Base-by-base conservation (phyloP, 2,888 invertebrate genomes). In the Drosophila pseudotakahashii region DNA sequence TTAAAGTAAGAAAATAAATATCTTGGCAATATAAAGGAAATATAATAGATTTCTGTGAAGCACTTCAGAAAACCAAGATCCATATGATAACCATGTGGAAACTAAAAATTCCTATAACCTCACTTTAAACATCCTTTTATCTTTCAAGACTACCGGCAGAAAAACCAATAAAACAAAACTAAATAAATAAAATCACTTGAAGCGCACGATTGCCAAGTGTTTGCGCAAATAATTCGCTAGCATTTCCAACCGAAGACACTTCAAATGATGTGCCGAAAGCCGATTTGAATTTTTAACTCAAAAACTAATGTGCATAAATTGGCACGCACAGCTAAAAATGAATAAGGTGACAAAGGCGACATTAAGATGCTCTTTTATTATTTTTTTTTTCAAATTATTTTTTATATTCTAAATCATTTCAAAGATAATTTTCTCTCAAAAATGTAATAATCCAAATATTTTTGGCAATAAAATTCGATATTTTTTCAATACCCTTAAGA, bases 291-390 rank as follows among this genome's bases (percentile, higher is more conserved):
- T 66, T 60, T 23, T 48, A 54, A 54, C 52, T 16, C 16, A 68
- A 67, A 64, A 78, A 55, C 36, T 45, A 66, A 73, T 80, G 59
- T 64, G 75, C 75, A 81, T 75, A 76, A 72, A 78, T 81, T 74
- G 75, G 59, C 71, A 83, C 80, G 76, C 79, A 75, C 61, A 64
- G 64, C 79, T 81, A 66, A 81, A 79, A 59, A 55, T 47, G 34
- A 16, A 51, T 61, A 68, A 76, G 4, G 47, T 11, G 11, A 23
- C 30, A 23, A 19, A 13, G 4, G 11, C 32, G 16, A 13, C 7
- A 13, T 7, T 2, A 5, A 14, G n/a, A 42, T 42, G 42, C 51
- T 42, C 23, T 37, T n/a, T 6, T 0, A 13, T 36, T n/a, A n/a
- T 10, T 13, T 1, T 13, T 5, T n/a, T 37, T 37, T 0, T 7